A percentile compares a stretch with the other conserved stretches of the same genome.
Evolutionary conservation across 2,113 vertebrate species (phyloP).

Genomic region (Cheirogaleus medius): DNA sequence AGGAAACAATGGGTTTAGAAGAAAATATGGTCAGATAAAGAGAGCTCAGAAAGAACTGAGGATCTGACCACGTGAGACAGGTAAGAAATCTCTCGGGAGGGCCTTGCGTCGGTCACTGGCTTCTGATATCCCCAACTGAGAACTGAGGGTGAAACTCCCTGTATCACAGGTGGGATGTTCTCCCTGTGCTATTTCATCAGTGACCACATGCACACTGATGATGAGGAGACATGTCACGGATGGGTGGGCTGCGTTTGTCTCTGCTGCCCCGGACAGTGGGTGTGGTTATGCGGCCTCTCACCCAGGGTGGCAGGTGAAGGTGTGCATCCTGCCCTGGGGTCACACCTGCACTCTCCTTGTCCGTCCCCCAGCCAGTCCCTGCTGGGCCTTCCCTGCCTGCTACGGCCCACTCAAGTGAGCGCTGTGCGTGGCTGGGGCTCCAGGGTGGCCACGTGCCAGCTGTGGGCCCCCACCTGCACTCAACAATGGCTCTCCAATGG

Average conservation of each 20-base stretch:
- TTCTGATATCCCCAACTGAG: too few relatives aligned
- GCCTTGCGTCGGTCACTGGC: background rate
- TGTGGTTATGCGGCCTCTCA: background rate
- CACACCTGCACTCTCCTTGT: background rate
- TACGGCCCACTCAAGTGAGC: fast-evolving
- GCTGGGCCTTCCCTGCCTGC: background rate
- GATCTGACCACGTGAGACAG: background rate
- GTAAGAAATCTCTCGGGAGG: background rate
- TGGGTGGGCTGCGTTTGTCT: background rate
- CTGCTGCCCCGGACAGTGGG: background rate
- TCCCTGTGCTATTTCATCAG: background rate
- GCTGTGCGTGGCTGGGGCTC: background rate
- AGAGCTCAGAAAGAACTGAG: background rate
- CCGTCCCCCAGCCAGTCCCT: background rate
- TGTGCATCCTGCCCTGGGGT: background rate
- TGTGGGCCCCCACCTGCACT: background rate
- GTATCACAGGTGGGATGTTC: fast-evolving
- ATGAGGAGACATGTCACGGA: background rate
- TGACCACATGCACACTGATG: background rate
- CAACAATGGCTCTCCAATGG: background rate
- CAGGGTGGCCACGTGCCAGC: background rate
- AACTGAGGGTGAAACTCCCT: fast-evolving
- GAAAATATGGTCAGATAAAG: background rate
- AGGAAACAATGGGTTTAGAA: background rate
- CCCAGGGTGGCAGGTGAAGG: background rate